These are phyloP conservation scores for Salmo trutta DNA, from an alignment of 2,797 vertebrate species.

Conservation along the genomic window DNA sequence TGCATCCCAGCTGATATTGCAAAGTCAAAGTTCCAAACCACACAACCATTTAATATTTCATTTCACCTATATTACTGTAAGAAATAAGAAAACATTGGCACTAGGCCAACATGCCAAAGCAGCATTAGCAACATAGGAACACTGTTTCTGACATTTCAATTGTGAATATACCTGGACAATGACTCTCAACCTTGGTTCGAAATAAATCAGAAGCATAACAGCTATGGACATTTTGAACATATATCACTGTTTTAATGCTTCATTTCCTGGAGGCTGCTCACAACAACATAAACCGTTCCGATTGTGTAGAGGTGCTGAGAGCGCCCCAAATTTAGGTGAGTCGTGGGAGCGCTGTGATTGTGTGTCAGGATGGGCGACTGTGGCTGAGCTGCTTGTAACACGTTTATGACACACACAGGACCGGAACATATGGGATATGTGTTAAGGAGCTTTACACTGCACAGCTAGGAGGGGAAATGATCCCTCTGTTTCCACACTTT, in stretches of 20 bases:
- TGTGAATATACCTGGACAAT: neutral
- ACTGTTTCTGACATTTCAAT: neutral
- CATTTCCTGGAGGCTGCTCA: slow-evolving; percentile 44
- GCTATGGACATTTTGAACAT: slow-evolving; percentile 37
- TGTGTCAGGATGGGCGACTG: slow-evolving; percentile 61
- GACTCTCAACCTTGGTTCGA: neutral
- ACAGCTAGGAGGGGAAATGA: slow-evolving; percentile 47
- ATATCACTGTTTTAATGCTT: slow-evolving; percentile 55
- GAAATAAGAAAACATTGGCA: neutral
- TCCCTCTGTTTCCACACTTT: slow-evolving; percentile 60
- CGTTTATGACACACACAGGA: slow-evolving; percentile 66
- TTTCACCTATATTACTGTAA: slow-evolving; percentile 8
- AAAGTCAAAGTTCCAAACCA: slow-evolving; percentile 11
- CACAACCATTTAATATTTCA: neutral
- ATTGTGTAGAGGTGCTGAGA: slow-evolving; percentile 71
- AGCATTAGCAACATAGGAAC: neutral
- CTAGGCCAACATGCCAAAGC: neutral
- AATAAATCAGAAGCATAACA: slow-evolving; percentile 12
- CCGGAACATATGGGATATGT: slow-evolving; percentile 62
- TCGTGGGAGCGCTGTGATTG: slow-evolving; percentile 63
- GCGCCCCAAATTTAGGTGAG: slow-evolving; percentile 66
- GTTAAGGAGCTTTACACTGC: slow-evolving; percentile 56
- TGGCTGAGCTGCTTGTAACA: slow-evolving; percentile 57
- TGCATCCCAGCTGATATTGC: slow-evolving; percentile 6
- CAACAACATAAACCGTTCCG: slow-evolving; percentile 68